phyloP scores from a whole-genome alignment of 2,797 vertebrate genomes.

The Galagoides demidoff region DNA sequence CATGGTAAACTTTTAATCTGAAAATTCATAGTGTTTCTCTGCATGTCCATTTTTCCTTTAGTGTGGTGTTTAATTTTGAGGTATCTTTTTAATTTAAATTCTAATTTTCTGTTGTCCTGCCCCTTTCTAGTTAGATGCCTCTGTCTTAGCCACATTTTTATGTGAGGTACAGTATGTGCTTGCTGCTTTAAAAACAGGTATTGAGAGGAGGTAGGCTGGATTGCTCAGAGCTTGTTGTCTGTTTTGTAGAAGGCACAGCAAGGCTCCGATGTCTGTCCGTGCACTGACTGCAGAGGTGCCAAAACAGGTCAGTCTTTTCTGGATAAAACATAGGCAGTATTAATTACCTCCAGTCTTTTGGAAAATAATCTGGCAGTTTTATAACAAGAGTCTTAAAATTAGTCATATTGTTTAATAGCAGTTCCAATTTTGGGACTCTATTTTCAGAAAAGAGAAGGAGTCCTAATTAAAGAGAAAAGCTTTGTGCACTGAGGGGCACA shows the following conservation, averaged over 20 bases:
- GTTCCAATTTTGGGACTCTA: not conserved
- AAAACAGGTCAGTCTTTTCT: conserved; percentile 92
- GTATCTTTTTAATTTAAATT: not conserved
- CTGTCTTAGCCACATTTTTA: not conserved
- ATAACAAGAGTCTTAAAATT: too few relatives aligned
- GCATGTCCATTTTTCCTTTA: not conserved
- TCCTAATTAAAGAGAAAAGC: not conserved
- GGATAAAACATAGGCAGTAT: accelerated
- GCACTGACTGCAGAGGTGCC: conserved; percentile 89
- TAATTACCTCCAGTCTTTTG: too few relatives aligned
- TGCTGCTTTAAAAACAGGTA: not conserved
- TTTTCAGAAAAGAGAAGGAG: not conserved
- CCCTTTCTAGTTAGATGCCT: not conserved
- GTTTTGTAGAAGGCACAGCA: conserved; percentile 94
- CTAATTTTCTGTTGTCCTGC: not conserved
- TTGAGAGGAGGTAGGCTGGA: not conserved
- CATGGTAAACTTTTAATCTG: not conserved
- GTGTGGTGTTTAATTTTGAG: not conserved
- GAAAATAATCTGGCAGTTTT: not conserved
- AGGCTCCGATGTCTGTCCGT: conserved; percentile 89
- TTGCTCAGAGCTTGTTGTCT: conserved; percentile 81
- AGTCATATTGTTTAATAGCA: not conserved
- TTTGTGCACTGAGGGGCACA: accelerated
- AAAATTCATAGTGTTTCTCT: not conserved
- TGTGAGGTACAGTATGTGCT: not conserved